phyloP scores from a whole-genome alignment of 1,140 invertebrate genomes.

The Schlechtendalia chinensis region DNA sequence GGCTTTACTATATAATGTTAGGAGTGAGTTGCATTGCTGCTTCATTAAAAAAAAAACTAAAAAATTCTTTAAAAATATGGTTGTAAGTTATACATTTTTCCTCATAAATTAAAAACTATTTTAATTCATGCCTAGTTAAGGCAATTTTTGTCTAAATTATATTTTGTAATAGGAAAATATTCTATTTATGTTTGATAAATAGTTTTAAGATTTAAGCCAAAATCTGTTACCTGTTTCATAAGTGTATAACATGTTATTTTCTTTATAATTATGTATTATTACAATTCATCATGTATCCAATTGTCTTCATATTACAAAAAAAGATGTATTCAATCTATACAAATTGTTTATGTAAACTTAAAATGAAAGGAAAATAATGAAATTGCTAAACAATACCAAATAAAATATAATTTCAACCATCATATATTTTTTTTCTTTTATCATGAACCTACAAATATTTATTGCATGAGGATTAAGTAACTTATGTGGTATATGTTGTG shows the following conservation, averaged over 20 bases:
- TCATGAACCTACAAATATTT: too few relatives aligned
- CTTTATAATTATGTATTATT: slow-evolving; percentile 50
- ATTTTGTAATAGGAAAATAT: neutral
- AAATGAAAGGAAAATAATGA: neutral
- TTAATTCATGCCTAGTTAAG: neutral
- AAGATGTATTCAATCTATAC: slow-evolving; percentile 49
- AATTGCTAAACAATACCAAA: neutral
- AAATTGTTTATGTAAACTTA: slow-evolving; percentile 1
- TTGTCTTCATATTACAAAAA: slow-evolving; percentile 52
- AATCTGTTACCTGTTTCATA: neutral
- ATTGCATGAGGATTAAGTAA: too few relatives aligned
- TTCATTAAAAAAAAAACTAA: slow-evolving; percentile 34
- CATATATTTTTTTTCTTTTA: too few relatives aligned
- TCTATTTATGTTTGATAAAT: neutral
- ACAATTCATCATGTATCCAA: slow-evolving; percentile 53
- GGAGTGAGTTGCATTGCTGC: slow-evolving; percentile 9
- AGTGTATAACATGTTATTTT: slow-evolving; percentile 19
- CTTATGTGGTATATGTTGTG: too few relatives aligned
- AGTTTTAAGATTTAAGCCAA: neutral
- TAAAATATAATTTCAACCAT: too few relatives aligned
- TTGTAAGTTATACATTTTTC: slow-evolving; percentile 24
- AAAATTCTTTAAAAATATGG: slow-evolving; percentile 37
- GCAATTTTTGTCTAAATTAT: neutral
- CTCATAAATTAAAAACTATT: neutral
- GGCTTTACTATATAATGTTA: neutral